phyloP scores from a whole-genome alignment of 1,140 invertebrate genomes.

The Ceratosolen fusciceps region DNA sequence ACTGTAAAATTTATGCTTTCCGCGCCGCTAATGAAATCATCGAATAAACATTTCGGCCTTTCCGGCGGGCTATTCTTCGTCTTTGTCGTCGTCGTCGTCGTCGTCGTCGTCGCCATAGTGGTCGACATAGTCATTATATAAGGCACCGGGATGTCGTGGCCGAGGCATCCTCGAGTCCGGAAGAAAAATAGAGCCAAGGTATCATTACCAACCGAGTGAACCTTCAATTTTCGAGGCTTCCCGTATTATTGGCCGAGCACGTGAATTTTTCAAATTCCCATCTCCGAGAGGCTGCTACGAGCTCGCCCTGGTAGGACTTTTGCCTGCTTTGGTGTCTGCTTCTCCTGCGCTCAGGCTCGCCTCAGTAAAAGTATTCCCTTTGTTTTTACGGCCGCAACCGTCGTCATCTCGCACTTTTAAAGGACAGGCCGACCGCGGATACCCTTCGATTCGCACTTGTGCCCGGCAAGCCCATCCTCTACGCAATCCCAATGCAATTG shows the following conservation, averaged over 20 bases:
- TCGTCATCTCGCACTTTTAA: no score
- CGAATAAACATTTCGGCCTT: conserved; percentile 11
- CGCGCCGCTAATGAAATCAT: conserved; percentile 31
- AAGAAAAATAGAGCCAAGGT: neutral
- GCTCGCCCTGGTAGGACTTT: no score
- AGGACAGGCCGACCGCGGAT: no score
- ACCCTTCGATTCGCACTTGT: neutral
- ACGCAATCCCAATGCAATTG: no score
- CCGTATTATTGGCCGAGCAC: neutral
- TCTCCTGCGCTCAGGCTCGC: no score
- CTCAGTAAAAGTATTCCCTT: no score
- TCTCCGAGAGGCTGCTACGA: neutral
- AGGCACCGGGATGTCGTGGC: neutral
- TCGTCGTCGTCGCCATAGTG: neutral
- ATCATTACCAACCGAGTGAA: neutral
- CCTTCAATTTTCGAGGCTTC: neutral
- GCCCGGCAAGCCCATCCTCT: neutral
- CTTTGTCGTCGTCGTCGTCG: neutral
- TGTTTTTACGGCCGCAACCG: no score
- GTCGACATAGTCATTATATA: conserved; percentile 9
- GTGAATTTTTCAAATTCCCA: neutral
- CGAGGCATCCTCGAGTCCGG: conserved; percentile 20
- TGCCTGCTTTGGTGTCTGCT: no score
- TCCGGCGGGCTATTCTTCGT: neutral
- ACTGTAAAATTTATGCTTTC: conserved; percentile 38